phyloP scores from a whole-genome alignment of 2,888 invertebrate genomes.

The Meghimatium bilineatum region DNA sequence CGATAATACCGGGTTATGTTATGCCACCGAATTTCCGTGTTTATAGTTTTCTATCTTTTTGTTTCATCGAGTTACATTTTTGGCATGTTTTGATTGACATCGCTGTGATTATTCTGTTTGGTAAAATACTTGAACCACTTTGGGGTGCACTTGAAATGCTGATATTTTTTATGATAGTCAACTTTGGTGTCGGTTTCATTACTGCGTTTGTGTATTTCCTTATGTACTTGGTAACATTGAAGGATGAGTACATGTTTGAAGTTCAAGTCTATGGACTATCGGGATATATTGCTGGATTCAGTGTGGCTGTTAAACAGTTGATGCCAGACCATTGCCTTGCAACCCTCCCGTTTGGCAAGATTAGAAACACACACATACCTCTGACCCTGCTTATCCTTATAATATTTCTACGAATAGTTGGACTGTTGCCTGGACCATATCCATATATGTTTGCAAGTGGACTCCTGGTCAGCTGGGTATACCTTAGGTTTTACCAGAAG shows the following conservation, averaged over 20 bases:
- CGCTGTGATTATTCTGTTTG: conserved; percentile 93
- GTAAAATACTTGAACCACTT: conserved; percentile 95
- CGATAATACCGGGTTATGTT: conserved; percentile 93
- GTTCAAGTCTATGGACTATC: conserved; percentile 95
- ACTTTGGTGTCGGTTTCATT: conserved; percentile 91
- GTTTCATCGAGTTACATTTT: conserved; percentile 95
- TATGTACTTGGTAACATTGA: conserved; percentile 90
- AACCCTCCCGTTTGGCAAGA: conserved; percentile 91
- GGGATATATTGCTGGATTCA: conserved; percentile 90
- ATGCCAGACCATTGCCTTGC: conserved; percentile 97
- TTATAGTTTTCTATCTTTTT: conserved; percentile 92
- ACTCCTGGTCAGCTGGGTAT: conserved; percentile 93
- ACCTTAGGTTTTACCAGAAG: conserved; percentile 95
- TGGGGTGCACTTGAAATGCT: conserved; percentile 96
- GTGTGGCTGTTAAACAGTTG: conserved; percentile 96
- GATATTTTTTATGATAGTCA: conserved; percentile 93
- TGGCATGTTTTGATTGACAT: conserved; percentile 96
- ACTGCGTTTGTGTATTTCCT: conserved; percentile 92
- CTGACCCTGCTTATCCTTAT: conserved; percentile 88
- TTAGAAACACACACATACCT: conserved; percentile 89
- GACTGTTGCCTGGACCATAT: conserved; percentile 92
- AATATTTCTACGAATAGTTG: conserved; percentile 87
- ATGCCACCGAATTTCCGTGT: conserved; percentile 88
- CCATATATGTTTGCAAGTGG: conserved; percentile 97
- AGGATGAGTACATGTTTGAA: conserved; percentile 90